phyloP scores from a whole-genome alignment of 2,888 invertebrate genomes.

The Tridacna crocea region DNA sequence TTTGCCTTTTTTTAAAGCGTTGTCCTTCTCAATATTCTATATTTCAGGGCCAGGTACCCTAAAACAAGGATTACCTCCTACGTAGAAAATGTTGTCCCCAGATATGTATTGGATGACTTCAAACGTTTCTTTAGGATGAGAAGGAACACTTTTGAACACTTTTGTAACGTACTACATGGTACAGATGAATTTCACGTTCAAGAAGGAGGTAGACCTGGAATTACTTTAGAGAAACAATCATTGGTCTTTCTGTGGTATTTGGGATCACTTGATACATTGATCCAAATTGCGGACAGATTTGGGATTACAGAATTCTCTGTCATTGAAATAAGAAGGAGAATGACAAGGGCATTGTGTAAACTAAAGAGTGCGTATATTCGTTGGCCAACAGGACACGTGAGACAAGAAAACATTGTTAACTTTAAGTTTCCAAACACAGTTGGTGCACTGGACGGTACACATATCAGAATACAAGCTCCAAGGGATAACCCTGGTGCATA shows the following conservation, averaged over 20 bases:
- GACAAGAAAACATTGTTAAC: conserved; percentile 13
- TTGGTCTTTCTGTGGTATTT: conserved; percentile 42
- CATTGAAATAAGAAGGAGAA: conserved; percentile 14
- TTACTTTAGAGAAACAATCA: neutral
- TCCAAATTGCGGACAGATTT: conserved; percentile 48
- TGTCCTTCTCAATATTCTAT: no score
- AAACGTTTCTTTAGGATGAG: no score
- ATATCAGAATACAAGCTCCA: conserved; percentile 40
- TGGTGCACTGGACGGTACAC: conserved; percentile 49
- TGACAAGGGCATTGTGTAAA: neutral
- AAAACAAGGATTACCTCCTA: no score
- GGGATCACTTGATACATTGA: conserved; percentile 32
- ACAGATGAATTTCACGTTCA: no score
- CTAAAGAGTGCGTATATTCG: conserved; percentile 26
- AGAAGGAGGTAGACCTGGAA: neutral
- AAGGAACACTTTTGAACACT: no score
- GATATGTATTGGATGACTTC: no score
- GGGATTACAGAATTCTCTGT: conserved; percentile 48
- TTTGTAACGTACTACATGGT: no score
- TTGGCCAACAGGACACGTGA: conserved; percentile 36
- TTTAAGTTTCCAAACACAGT: conserved; percentile 46
- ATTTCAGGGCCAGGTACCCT: no score
- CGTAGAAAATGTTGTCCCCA: no score
- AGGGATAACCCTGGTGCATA: conserved; percentile 32
- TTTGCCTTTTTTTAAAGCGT: no score